Evolutionary conservation across 2,888 invertebrate species (phyloP).

Genomic region (Cabera pusaria): DNA sequence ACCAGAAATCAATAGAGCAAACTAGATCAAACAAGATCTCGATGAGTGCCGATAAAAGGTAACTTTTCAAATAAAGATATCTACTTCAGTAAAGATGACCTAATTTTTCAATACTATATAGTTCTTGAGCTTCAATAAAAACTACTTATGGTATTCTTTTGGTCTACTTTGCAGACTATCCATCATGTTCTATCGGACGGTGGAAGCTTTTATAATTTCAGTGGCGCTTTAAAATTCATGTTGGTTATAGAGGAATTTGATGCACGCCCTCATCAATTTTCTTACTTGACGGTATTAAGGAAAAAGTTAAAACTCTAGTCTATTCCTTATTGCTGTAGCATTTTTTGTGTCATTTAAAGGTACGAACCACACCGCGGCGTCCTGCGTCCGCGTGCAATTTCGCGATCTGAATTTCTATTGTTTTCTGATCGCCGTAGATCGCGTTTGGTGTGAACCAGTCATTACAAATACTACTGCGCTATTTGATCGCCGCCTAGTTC

Average conservation of each 20-base stretch:
- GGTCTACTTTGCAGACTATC: constrained; percentile 16
- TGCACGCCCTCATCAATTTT: constrained; percentile 3
- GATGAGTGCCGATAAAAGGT: constrained; percentile 37
- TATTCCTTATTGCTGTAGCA: no score
- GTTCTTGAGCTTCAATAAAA: constrained; percentile 32
- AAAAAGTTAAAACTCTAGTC: no score
- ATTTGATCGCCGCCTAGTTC: no score
- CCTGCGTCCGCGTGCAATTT: no score
- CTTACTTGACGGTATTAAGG: no score
- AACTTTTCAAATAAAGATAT: constrained; percentile 55
- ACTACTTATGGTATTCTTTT: constrained; percentile 24
- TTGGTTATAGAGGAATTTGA: constrained; percentile 12
- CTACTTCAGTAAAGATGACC: constrained; percentile 45
- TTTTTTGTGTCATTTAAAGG: no score
- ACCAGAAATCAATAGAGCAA: constrained; percentile 27
- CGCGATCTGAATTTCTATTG: no score
- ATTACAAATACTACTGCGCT: no score
- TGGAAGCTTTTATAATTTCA: constrained; percentile 14
- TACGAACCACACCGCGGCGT: no score
- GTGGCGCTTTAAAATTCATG: constrained; percentile 15
- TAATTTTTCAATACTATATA: constrained; percentile 47
- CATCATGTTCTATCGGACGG: constrained; percentile 16
- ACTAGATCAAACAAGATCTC: constrained; percentile 31
- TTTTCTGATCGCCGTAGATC: no score
- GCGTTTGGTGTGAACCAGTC: no score